Base-by-base conservation (phyloP, 2,113 vertebrate genomes). In the Hippocampus comes region DNA sequence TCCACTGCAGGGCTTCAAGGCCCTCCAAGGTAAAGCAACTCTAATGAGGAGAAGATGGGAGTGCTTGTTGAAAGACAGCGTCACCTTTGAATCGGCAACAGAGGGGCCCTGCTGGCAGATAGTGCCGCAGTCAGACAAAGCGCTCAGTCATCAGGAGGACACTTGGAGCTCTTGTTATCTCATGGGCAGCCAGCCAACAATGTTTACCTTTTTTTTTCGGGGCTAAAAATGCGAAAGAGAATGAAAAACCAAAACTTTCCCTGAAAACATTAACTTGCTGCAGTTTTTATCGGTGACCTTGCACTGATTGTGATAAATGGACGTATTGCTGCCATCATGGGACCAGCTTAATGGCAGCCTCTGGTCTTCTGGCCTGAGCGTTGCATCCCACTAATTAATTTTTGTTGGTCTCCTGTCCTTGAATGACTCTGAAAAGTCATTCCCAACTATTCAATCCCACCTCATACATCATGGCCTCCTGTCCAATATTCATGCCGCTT, bases 1-100 rank as follows among this genome's bases (percentile, higher is more conserved):
- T 80, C 97, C 97, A 17, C 94, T 99, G 82, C 97, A 99, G 86
- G 97, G 97, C 77, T 99, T 99, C 90, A 99, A 99, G 91, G 97
- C 97, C 3, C 86, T 99, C 21, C 97, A 99, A 95, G 97, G 97
- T 98, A 85, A 68, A 0, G 2, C 63, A 12, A 59, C 15, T 25
- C 5, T 8, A 15, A 23, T 11, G 53, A 56, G 2, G n/a, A 23
- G 21, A 56, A 10, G 9, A n/a, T 49, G 15, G 48, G 48, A 49
- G 48, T 49, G 14, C 15, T 49, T 17, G 48, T 1, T 17, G 42
- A 43, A 43, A 43, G 42, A 10, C 42, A 12, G 9, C 11, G 42
- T 43, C 42, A 43, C 11, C 9, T 43, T 43, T 11, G 9, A 43
- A 43, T 68, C 66, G 65, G 34, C 34, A 38, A 38, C 34, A 38